These are phyloP conservation scores for Pelodytes ibericus DNA, from an alignment of 2,797 vertebrate species.

Conservation along the genomic window DNA sequence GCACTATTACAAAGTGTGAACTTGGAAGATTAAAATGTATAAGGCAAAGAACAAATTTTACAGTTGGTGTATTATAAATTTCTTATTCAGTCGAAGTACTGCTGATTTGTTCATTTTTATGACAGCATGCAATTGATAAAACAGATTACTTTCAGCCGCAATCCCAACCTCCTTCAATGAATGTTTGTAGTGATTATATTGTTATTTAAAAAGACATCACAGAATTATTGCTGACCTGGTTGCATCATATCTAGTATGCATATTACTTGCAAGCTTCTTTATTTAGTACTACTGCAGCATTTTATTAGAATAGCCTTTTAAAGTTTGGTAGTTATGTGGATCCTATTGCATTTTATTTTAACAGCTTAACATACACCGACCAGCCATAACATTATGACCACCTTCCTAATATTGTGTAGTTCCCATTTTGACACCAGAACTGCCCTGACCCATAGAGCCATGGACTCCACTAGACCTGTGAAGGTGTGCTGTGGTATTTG, in stretches of 20 bases:
- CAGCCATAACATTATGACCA: too few species aligned
- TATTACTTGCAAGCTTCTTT: constrained; percentile 40
- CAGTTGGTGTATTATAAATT: constrained; percentile 56
- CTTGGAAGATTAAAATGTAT: constrained; percentile 50
- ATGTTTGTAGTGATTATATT: constrained; percentile 52
- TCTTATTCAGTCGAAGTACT: constrained; percentile 64
- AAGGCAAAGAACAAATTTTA: constrained; percentile 28
- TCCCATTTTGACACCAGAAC: too few species aligned
- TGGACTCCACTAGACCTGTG: too few species aligned
- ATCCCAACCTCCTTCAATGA: constrained; percentile 45
- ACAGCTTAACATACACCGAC: too few species aligned
- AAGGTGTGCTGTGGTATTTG: too few species aligned
- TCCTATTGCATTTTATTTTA: too few species aligned
- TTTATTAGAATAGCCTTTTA: too few species aligned
- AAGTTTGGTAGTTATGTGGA: too few species aligned
- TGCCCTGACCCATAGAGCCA: too few species aligned
- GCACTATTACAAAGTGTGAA: constrained; percentile 47
- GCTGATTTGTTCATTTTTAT: constrained; percentile 54
- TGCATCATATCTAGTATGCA: constrained; percentile 41
- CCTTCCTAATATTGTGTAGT: too few species aligned
- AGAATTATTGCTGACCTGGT: constrained; percentile 49
- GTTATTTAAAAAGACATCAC: constrained; percentile 55
- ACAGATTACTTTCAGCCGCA: constrained; percentile 47
- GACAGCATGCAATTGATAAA: constrained; percentile 54
- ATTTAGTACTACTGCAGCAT: constrained; percentile 38